Evolutionary conservation across 2,113 vertebrate species (phyloP).

Genomic region (Ammodytes dubius): DNA sequence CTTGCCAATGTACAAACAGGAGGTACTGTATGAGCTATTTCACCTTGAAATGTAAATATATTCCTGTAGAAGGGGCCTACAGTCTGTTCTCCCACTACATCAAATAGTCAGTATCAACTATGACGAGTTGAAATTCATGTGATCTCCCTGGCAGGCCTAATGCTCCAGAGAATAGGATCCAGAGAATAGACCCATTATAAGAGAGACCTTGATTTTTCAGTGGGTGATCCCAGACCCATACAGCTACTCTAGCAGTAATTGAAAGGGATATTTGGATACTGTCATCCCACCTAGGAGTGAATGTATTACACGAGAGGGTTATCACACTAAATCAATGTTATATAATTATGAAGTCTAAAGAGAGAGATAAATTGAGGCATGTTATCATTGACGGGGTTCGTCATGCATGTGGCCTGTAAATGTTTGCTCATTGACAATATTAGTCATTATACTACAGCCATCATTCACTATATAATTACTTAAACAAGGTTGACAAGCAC

Average conservation of each 20-base stretch:
- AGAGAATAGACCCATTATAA: not conserved
- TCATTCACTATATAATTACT: not conserved
- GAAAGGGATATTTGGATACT: not conserved
- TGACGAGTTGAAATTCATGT: slow-evolving; percentile 43
- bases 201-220: not conserved
- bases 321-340: not conserved
- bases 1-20: not conserved
- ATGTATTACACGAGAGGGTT: not conserved
- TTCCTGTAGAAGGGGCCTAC: not conserved
- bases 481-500: not conserved
- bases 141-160: slow-evolving; percentile 28
- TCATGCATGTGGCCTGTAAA: not conserved
- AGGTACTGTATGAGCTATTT: not conserved
- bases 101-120: slow-evolving; percentile 27
- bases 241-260: not conserved
- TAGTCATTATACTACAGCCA: no score
- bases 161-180: not conserved
- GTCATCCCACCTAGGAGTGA: not conserved
- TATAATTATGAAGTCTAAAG: not conserved
- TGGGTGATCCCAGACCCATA: not conserved
- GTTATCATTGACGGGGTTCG: not conserved
- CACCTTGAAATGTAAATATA: slow-evolving; percentile 6
- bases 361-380: not conserved
- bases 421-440: not conserved
- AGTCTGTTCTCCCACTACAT: slow-evolving; percentile 16